Evolutionary conservation across 2,888 invertebrate species (phyloP).

Genomic region (Tanytarsus gracilentus): DNA sequence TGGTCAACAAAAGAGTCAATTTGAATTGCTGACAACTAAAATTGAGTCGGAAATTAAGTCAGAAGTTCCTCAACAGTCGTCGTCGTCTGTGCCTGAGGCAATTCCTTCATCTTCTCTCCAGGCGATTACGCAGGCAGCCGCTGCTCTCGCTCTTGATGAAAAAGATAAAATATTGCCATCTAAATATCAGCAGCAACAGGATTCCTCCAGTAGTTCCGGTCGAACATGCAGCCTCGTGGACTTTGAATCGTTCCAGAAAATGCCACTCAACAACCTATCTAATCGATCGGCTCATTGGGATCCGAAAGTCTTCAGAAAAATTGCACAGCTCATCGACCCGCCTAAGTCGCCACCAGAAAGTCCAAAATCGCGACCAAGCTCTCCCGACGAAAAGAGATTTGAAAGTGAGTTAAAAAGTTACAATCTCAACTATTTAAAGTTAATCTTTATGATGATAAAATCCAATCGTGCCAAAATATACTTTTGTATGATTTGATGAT

Average conservation of each 20-base stretch:
- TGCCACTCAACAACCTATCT: slow-evolving; percentile 16
- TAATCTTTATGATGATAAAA: too few species aligned
- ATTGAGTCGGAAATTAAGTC: not conserved
- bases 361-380: slow-evolving; percentile 32
- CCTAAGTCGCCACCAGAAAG: slow-evolving; percentile 44
- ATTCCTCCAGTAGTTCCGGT: not conserved
- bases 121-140: too few species aligned
- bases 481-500: not conserved
- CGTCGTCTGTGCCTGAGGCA: not conserved
- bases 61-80: not conserved
- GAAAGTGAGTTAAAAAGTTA: slow-evolving; percentile 31
- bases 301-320: slow-evolving; percentile 39
- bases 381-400: slow-evolving; percentile 10
- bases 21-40: too few species aligned
- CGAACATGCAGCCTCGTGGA: slow-evolving; percentile 17
- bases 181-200: too few species aligned
- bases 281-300: slow-evolving; percentile 33
- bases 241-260: slow-evolving; percentile 23
- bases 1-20: too few species aligned
- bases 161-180: not conserved
- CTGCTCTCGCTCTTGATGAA: not conserved
- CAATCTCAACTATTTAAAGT: too few species aligned
- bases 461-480: too few species aligned
- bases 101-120: not conserved
- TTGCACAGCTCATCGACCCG: slow-evolving; percentile 36